These are phyloP conservation scores for Hypotaenidia philippensis DNA, from an alignment of 2,797 vertebrate genomes.

Conservation along the genomic window DNA sequence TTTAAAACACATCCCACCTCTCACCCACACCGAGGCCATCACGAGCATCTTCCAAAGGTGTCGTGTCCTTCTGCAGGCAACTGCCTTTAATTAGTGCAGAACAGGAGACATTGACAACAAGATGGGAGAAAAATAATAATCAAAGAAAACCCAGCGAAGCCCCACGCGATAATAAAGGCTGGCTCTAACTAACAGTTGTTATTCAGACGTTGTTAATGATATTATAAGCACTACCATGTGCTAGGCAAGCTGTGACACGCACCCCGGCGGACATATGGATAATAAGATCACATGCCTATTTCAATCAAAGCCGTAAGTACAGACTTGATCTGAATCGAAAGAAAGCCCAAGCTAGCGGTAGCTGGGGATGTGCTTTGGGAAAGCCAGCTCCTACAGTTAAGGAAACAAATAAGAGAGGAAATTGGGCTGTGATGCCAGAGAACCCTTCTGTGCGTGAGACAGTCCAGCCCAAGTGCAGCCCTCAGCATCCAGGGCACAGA, in stretches of 20 bases:
- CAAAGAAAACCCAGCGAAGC: slow-evolving; percentile 22
- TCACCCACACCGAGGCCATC: rapidly evolving
- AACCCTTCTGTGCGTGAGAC: rapidly evolving
- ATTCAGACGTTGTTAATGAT: slow-evolving; percentile 70
- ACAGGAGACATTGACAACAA: not conserved
- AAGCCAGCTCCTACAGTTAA: not conserved
- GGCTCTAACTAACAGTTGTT: slow-evolving; percentile 67
- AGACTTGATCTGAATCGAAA: slow-evolving; percentile 49
- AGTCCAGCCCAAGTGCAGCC: not conserved
- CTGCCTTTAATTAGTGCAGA: not conserved
- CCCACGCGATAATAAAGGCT: slow-evolving; percentile 49
- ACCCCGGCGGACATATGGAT: slow-evolving; percentile 69
- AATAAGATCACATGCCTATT: slow-evolving; percentile 69
- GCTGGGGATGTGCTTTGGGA: not conserved
- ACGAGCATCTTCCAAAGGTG: not conserved
- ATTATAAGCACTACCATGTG: slow-evolving; percentile 73
- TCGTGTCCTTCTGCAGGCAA: not conserved
- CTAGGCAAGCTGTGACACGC: slow-evolving; percentile 74
- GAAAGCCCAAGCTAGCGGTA: not conserved
- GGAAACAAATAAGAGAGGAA: not conserved
- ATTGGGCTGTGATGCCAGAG: not conserved
- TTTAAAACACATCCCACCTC: not conserved
- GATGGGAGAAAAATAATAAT: slow-evolving; percentile 21
- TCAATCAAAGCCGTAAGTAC: slow-evolving; percentile 67
- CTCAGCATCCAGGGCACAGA: not conserved